phyloP scores from a whole-genome alignment of 2,888 invertebrate species.

The Neelides folsomi region DNA sequence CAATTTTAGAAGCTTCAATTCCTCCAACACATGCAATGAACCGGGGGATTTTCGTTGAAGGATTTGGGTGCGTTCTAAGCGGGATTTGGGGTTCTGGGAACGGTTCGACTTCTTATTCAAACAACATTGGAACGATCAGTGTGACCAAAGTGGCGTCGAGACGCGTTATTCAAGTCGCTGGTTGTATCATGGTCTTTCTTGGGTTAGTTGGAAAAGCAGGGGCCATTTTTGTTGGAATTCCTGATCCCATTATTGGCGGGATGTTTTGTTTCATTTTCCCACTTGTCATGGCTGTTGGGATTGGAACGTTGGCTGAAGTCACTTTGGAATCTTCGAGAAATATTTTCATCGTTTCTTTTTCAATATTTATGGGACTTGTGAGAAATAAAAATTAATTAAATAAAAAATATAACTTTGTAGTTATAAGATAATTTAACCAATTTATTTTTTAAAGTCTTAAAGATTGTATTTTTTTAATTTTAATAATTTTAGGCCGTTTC shows the following conservation, averaged over 20 bases:
- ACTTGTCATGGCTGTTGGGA: constrained; percentile 64
- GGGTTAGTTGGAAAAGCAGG: constrained; percentile 63
- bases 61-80: constrained; percentile 67
- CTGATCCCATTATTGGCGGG: constrained; percentile 66
- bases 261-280: constrained; percentile 72
- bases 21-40: constrained; percentile 78
- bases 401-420: too few species aligned
- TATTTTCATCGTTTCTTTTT: constrained; percentile 74
- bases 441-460: not conserved
- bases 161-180: constrained; percentile 63
- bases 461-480: not conserved
- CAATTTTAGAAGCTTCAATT: constrained; percentile 53
- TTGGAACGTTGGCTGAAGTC: constrained; percentile 65
- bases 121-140: constrained; percentile 79
- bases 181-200: constrained; percentile 57
- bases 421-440: not conserved
- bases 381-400: too few species aligned
- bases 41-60: constrained; percentile 71
- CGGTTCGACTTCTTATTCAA: constrained; percentile 78
- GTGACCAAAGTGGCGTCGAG: constrained; percentile 73
- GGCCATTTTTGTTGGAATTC: constrained; percentile 64
- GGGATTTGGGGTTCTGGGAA: constrained; percentile 76
- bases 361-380: constrained; percentile 67
- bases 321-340: constrained; percentile 71
- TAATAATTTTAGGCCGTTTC: constrained; percentile 37